Evolutionary conservation across 2,113 vertebrate species (phyloP).

Genomic region (Alligator sinensis): DNA sequence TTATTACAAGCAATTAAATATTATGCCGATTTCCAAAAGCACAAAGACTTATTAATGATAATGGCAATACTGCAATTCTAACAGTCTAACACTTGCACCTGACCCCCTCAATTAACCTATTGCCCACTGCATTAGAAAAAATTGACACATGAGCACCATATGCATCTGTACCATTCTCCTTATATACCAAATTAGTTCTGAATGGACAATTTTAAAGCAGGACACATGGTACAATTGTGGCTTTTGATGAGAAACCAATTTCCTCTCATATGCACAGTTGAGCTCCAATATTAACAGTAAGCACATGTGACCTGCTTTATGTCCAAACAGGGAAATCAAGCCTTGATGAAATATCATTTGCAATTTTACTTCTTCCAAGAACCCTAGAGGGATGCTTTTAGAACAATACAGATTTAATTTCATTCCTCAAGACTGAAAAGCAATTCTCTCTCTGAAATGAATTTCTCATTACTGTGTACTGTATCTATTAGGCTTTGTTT

Average conservation of each 20-base stretch:
- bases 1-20: neutral
- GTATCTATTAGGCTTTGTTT: neutral
- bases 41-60: neutral
- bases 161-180: slow-evolving; percentile 5
- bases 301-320: neutral
- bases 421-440: neutral
- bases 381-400: neutral
- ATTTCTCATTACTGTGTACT: neutral
- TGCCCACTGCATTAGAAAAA: neutral
- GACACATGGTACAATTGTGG: neutral
- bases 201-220: neutral
- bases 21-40: slow-evolving; percentile 13
- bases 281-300: neutral
- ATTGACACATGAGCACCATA: neutral
- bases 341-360: neutral
- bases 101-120: slow-evolving; percentile 3
- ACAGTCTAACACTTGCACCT: neutral
- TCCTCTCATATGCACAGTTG: neutral
- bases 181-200: slow-evolving; percentile 27
- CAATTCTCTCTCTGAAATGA: neutral
- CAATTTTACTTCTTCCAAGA: neutral
- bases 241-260: neutral
- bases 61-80: neutral
- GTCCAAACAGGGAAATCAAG: neutral
- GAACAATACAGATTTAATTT: neutral